These are phyloP conservation scores for Esox masquinongy DNA, from an alignment of 2,797 vertebrate genomes.

Conservation along the genomic window DNA sequence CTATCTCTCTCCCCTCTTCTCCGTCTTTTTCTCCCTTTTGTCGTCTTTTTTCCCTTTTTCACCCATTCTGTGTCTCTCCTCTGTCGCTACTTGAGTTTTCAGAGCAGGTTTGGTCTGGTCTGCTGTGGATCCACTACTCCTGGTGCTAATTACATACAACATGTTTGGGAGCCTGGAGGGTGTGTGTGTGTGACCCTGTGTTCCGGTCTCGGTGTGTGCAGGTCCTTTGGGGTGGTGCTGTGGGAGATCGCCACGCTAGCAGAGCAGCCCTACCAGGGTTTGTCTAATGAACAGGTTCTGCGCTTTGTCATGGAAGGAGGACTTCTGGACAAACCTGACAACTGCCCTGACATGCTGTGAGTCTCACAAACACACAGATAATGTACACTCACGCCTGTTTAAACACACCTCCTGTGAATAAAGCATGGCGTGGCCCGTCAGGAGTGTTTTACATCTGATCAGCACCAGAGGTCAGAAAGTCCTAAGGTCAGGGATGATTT, in stretches of 20 bases:
- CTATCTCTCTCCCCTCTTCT: no score
- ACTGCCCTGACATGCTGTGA: conserved; percentile 96
- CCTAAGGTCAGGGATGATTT: no score
- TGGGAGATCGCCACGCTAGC: conserved; percentile 96
- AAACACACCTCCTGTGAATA: neutral
- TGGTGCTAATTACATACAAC: conserved; percentile 3
- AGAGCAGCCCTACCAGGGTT: conserved; percentile 95
- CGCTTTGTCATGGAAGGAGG: conserved; percentile 98
- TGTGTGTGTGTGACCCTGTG: neutral
- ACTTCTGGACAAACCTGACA: conserved; percentile 94
- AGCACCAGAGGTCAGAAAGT: neutral
- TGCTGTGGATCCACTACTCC: conserved; percentile 5
- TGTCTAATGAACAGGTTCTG: conserved; percentile 98
- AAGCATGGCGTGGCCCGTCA: neutral
- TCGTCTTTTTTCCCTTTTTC: no score
- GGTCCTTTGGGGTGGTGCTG: conserved; percentile 92
- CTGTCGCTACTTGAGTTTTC: neutral
- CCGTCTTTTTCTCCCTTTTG: no score
- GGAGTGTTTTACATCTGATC: no score
- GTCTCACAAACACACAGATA: conserved; percentile 34
- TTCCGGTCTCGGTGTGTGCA: conserved; percentile 34
- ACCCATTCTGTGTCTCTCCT: neutral
- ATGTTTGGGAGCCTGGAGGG: neutral
- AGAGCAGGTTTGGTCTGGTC: neutral
- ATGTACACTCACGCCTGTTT: neutral